A percentile compares a stretch with the other conserved stretches of the same genome.
Conservation (phyloP, 1,140 invertebrate genomes). For the Lasaia peninsularis region DNA sequence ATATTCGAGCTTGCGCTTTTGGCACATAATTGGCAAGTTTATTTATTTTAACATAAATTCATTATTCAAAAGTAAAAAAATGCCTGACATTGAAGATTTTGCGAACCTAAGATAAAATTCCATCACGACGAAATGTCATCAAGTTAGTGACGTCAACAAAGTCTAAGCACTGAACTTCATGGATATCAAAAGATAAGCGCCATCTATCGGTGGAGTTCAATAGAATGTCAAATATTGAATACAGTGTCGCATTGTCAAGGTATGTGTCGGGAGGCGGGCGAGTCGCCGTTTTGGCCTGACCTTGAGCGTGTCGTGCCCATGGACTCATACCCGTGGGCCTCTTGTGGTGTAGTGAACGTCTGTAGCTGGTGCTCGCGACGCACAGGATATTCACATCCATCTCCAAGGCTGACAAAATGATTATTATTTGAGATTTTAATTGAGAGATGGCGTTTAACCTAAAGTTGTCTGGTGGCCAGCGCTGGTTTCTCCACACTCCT, state of each 20-base stretch:
- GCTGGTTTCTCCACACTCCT: too few species aligned
- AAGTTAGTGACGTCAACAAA: not conserved
- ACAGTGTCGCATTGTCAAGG: constrained; percentile 40
- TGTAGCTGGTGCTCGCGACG: constrained; percentile 83
- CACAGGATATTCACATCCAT: constrained; percentile 91
- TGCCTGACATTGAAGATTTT: too few species aligned
- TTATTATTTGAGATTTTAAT: not conserved
- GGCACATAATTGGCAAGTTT: constrained; percentile 4
- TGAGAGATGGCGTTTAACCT: not conserved
- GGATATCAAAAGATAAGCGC: not conserved
- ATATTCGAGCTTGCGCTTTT: not conserved
- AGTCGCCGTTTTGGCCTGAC: constrained; percentile 79
- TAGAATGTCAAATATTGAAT: not conserved
- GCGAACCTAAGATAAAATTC: too few species aligned
- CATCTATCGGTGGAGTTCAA: not conserved
- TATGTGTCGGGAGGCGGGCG: constrained; percentile 45
- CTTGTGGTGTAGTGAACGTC: constrained; percentile 70
- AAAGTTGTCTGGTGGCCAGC: too few species aligned
- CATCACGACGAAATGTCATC: too few species aligned
- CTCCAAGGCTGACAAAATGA: constrained; percentile 85
- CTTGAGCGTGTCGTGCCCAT: constrained; percentile 92
- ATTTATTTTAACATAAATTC: not conserved
- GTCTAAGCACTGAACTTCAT: too few species aligned
- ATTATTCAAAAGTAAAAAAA: too few species aligned
- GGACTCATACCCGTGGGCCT: constrained; percentile 86